These are phyloP conservation scores for Pelodytes ibericus DNA, from an alignment of 2,797 vertebrate species.

Conservation along the genomic window DNA sequence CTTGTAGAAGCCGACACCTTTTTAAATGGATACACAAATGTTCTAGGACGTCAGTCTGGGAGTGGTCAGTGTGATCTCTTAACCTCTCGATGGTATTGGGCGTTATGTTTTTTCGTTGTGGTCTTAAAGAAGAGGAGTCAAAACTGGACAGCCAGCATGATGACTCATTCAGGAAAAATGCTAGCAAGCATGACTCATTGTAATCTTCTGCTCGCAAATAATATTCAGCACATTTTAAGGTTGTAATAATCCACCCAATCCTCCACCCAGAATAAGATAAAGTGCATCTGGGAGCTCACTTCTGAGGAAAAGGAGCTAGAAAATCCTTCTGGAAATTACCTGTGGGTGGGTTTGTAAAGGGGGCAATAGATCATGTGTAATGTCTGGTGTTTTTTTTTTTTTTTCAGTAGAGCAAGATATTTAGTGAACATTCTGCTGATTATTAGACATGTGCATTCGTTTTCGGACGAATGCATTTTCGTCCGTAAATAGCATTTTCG, in stretches of 20 bases:
- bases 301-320: constrained; percentile 11
- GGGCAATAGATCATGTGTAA: no score
- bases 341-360: no score
- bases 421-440: no score
- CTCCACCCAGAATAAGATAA: constrained; percentile 48
- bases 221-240: constrained; percentile 39
- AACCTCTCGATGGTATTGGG: constrained; percentile 18
- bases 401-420: no score
- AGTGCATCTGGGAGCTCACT: constrained; percentile 37
- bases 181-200: constrained; percentile 23
- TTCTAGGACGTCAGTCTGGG: constrained; percentile 36
- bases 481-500: no score
- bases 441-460: no score
- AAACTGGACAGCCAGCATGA: constrained; percentile 46
- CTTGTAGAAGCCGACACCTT: constrained; percentile 25
- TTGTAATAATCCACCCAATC: constrained; percentile 49
- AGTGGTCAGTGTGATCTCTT: constrained; percentile 16
- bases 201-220: constrained; percentile 42
- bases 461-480: no score
- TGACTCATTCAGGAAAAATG: constrained; percentile 54
- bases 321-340: neutral
- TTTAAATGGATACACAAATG: constrained; percentile 26
- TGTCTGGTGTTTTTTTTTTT: no score
- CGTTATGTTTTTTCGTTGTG: constrained; percentile 36
- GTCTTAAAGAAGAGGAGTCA: constrained; percentile 34